A percentile compares a stretch with the other conserved stretches of the same genome.
Conservation (phyloP, 2,888 invertebrate species). For the Conchocele bisecta region DNA sequence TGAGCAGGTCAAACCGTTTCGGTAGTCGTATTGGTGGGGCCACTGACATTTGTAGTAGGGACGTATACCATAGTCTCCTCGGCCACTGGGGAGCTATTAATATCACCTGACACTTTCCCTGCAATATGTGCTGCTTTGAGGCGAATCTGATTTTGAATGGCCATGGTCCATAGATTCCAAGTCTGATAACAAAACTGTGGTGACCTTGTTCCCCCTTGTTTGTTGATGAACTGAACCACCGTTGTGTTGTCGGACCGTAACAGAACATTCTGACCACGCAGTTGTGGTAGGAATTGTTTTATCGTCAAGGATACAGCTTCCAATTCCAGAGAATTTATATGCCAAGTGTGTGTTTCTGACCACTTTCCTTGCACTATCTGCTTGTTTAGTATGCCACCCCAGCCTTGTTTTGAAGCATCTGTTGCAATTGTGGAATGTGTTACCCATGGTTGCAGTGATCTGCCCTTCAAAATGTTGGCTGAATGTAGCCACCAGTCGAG, state of each 20-base stretch:
- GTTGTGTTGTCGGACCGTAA: slow-evolving; percentile 45
- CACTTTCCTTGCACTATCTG: slow-evolving; percentile 35
- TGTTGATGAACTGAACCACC: slow-evolving; percentile 44
- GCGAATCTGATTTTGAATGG: slow-evolving; percentile 9
- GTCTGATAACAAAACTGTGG: slow-evolving; percentile 30
- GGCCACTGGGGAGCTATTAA: slow-evolving; percentile 33
- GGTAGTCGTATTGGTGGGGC: slow-evolving; percentile 17
- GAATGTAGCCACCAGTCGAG: slow-evolving; percentile 35
- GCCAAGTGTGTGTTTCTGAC: slow-evolving; percentile 5
- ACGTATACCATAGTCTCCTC: too few relatives aligned
- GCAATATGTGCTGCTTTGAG: slow-evolving; percentile 34
- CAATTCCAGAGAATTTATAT: slow-evolving; percentile 54
- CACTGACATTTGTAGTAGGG: too few relatives aligned
- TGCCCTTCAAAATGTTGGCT: slow-evolving; percentile 27
- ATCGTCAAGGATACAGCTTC: slow-evolving; percentile 37
- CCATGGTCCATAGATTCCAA: slow-evolving; percentile 44
- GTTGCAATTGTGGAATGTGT: slow-evolving; percentile 20
- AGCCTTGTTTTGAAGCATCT: slow-evolving; percentile 34
- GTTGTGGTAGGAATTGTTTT: slow-evolving; percentile 15
- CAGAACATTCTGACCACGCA: slow-evolving; percentile 27
- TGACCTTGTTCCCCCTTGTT: slow-evolving; percentile 51
- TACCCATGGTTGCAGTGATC: slow-evolving; percentile 21
- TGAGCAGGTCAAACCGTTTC: not conserved
- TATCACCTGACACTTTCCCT: slow-evolving; percentile 20
- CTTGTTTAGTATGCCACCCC: slow-evolving; percentile 33